Evolutionary conservation across 23 tunicate species (phyloP).

Genomic region (Halocynthia roretzi): DNA sequence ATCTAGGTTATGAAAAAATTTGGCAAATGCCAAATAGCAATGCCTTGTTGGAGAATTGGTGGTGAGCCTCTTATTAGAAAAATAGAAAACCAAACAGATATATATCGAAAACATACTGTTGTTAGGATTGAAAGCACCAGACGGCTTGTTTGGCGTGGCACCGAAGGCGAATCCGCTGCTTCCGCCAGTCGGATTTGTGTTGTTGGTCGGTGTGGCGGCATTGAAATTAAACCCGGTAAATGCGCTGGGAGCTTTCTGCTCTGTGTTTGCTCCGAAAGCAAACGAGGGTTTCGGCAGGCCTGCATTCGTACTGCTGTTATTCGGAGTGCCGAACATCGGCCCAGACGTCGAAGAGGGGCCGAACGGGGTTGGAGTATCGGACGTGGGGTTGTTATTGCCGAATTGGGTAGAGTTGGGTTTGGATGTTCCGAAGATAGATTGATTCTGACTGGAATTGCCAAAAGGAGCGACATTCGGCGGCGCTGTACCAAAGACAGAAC

Average conservation of each 20-base stretch:
- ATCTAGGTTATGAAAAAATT: too few relatives aligned
- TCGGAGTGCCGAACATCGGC: not conserved
- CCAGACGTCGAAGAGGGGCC: too few relatives aligned
- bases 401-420: too few relatives aligned
- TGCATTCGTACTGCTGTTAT: not conserved
- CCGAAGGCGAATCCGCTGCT: not conserved
- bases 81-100: not conserved
- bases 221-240: not conserved
- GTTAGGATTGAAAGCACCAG: not conserved
- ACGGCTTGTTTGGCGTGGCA: not conserved
- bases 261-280: not conserved
- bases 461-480: too few relatives aligned
- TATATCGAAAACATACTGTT: not conserved
- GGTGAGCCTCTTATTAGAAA: not conserved
- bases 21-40: too few relatives aligned
- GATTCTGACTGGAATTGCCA: too few relatives aligned
- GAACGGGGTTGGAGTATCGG: not conserved
- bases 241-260: not conserved
- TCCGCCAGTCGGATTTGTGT: too few relatives aligned
- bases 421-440: too few relatives aligned
- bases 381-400: not conserved
- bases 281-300: conserved; percentile 7
- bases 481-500: too few relatives aligned
- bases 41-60: not conserved
- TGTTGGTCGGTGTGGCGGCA: not conserved